phyloP scores from a whole-genome alignment of 1,140 invertebrate species.

The Nylanderia fulva region DNA sequence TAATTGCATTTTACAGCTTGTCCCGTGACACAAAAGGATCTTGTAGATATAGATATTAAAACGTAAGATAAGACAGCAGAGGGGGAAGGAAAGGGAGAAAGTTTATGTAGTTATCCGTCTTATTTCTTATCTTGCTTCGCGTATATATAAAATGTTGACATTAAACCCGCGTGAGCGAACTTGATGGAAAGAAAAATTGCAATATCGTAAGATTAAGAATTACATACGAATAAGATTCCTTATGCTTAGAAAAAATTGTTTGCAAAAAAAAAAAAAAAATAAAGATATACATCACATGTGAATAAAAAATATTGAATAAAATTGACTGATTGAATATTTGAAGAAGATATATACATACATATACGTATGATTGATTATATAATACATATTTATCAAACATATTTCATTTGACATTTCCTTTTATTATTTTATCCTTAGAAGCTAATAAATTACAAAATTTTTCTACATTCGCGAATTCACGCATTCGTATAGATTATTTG shows the following conservation, averaged over 20 bases:
- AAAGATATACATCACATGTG: not conserved
- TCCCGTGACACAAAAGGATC: slow-evolving; percentile 50
- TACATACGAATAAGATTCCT: not conserved
- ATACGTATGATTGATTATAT: not conserved
- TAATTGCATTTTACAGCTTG: slow-evolving; percentile 58
- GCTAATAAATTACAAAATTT: slow-evolving; percentile 11
- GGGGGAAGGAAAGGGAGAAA: not conserved
- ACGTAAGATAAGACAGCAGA: slow-evolving; percentile 15
- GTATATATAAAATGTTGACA: slow-evolving; percentile 32
- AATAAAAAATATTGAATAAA: slow-evolving; percentile 17
- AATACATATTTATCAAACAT: not conserved
- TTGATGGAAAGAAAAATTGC: slow-evolving; percentile 21
- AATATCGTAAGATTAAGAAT: slow-evolving; percentile 16
- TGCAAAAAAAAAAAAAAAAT: not conserved
- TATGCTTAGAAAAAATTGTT: not conserved
- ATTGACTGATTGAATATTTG: not conserved
- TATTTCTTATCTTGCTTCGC: slow-evolving; percentile 36
- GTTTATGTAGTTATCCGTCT: slow-evolving; percentile 46
- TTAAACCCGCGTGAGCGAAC: slow-evolving; percentile 2
- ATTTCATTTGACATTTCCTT: slow-evolving; percentile 26
- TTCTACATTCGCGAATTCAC: not conserved
- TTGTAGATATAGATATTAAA: slow-evolving; percentile 38
- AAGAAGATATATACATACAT: not conserved
- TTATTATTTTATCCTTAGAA: not conserved
- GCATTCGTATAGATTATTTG: not conserved